Conservation (phyloP, 2,888 invertebrate species). For the Megaustenia siamemsis region DNA sequence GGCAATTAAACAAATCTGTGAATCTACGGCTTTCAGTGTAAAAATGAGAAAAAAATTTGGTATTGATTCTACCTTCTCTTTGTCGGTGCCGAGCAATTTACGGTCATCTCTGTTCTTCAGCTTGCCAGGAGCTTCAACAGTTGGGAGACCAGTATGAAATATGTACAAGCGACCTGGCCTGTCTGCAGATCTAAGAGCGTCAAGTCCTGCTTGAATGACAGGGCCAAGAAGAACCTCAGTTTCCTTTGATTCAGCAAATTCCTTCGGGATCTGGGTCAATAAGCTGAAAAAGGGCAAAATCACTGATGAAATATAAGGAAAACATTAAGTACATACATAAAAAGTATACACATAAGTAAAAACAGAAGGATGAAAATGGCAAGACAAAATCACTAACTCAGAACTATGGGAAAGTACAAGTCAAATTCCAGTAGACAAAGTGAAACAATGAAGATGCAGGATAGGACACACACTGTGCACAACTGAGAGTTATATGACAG, state of each 20-base stretch:
- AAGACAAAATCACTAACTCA: no score
- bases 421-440: no score
- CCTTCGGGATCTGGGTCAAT: conserved; percentile 92
- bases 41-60: no score
- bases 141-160: conserved; percentile 96
- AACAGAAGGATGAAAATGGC: no score
- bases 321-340: no score
- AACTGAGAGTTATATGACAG: no score
- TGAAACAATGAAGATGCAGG: no score
- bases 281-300: conserved; percentile 82
- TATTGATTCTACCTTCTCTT: conserved; percentile 90
- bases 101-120: conserved; percentile 96
- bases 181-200: conserved; percentile 96
- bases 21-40: no score
- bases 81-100: conserved; percentile 96
- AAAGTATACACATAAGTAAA: no score
- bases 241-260: conserved; percentile 95
- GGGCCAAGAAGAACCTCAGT: conserved; percentile 97
- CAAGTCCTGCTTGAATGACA: conserved; percentile 97
- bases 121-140: conserved; percentile 95
- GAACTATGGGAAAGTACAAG: no score
- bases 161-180: conserved; percentile 95
- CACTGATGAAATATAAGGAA: background rate
- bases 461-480: no score
- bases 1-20: no score